A percentile compares a stretch with the other conserved stretches of the same genome.
Conservation (phyloP, 2,888 invertebrate species). For the Cosmia pyralina region DNA sequence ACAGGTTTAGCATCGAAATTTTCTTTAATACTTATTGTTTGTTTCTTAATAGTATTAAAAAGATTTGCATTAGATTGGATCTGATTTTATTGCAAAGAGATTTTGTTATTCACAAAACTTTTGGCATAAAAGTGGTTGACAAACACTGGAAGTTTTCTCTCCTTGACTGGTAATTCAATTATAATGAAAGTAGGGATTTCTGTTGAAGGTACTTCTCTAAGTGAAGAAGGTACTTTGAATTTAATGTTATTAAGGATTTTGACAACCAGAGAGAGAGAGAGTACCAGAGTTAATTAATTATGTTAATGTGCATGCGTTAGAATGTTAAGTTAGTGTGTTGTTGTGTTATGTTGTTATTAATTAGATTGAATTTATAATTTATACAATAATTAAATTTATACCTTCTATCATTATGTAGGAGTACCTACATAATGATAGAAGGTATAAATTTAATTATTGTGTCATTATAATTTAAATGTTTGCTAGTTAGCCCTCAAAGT, state of each 20-base stretch:
- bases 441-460: too few species aligned
- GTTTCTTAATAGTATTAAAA: conserved; percentile 27
- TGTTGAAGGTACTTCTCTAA: background rate
- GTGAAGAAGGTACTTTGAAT: conserved; percentile 20
- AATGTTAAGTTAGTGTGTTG: too few species aligned
- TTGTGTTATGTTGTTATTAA: too few species aligned
- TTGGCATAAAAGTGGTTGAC: conserved; percentile 41
- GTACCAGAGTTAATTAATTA: too few species aligned
- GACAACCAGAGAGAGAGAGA: too few species aligned
- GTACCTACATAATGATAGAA: too few species aligned
- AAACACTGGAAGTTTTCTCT: conserved; percentile 41
- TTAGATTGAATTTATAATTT: too few species aligned
- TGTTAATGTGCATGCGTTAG: too few species aligned
- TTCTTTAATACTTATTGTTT: conserved; percentile 34
- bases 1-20: conserved; percentile 2
- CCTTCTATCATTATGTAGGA: too few species aligned
- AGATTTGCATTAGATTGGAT: conserved; percentile 26
- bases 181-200: conserved; percentile 31
- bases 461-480: too few species aligned
- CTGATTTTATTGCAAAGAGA: conserved; percentile 25
- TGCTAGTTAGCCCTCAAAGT: too few species aligned
- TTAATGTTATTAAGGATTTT: conserved; percentile 18
- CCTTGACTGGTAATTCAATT: conserved; percentile 37
- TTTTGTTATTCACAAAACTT: conserved; percentile 41
- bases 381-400: too few species aligned